Evolutionary conservation across 2,113 vertebrate species (phyloP).

Genomic region (Pipa parva): DNA sequence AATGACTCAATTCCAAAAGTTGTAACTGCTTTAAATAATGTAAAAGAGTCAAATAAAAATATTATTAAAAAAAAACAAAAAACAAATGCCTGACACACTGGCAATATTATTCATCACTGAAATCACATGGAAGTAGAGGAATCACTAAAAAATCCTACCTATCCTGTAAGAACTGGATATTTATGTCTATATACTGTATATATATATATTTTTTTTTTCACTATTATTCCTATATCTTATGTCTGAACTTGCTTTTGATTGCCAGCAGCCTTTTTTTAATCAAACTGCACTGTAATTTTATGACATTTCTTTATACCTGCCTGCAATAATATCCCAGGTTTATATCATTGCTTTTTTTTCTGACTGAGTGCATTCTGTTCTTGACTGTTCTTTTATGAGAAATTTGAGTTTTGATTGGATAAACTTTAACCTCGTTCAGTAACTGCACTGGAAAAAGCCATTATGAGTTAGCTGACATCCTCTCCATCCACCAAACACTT

Average conservation of each 20-base stretch:
- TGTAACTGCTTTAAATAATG: no score
- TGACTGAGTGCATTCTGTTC: neutral
- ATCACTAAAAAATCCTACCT: no score
- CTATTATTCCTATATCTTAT: no score
- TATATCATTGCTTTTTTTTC: neutral
- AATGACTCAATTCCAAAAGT: no score
- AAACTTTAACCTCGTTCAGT: neutral
- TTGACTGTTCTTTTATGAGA: neutral
- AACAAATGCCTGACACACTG: no score
- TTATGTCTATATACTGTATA: no score
- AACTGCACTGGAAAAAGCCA: neutral
- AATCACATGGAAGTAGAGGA: no score
- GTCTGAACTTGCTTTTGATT: neutral
- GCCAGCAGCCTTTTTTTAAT: neutral
- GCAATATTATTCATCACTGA: no score
- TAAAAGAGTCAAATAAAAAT: no score
- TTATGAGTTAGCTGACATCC: neutral
- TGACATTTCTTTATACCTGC: neutral
- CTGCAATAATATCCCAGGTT: neutral
- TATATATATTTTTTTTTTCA: no score
- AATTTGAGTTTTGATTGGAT: neutral
- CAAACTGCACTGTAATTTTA: conserved; percentile 8
- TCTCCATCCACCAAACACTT: neutral
- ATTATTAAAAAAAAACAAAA: no score
- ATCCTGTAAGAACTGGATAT: no score